Percentiles rank a stretch among this genome's conserved stretches.
phyloP scores from a whole-genome alignment of 1,140 invertebrate species.

The Pogonognathellus flavescens region DNA sequence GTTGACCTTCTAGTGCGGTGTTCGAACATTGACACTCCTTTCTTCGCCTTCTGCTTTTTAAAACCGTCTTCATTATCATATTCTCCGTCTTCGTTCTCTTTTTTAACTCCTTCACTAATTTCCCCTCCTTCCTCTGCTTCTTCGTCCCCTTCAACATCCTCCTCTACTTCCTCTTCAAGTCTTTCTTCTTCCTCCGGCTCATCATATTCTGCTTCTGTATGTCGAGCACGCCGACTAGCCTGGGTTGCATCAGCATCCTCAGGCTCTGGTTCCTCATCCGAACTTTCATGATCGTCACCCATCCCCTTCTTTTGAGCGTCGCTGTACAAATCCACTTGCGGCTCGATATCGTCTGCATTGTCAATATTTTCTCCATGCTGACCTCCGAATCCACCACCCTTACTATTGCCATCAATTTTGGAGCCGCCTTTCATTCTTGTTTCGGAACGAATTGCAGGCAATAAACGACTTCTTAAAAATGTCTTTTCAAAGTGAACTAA shows the following conservation, averaged over 20 bases:
- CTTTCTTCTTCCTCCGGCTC: constrained; percentile 74
- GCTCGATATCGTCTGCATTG: constrained; percentile 70
- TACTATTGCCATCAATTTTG: constrained; percentile 50
- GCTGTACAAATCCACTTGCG: constrained; percentile 69
- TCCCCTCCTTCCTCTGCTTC: constrained; percentile 69
- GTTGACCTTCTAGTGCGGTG: constrained; percentile 51
- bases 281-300: constrained; percentile 75
- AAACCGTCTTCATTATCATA: constrained; percentile 69
- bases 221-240: constrained; percentile 73
- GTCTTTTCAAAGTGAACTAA: constrained; percentile 71
- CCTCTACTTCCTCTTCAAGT: constrained; percentile 68
- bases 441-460: constrained; percentile 74
- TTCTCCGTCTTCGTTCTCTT: not conserved
- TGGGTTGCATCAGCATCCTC: constrained; percentile 76
- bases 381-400: constrained; percentile 68
- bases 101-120: not conserved
- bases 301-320: constrained; percentile 67
- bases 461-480: constrained; percentile 52
- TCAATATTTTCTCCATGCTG: constrained; percentile 65
- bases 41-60: constrained; percentile 59
- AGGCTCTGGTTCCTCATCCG: constrained; percentile 75
- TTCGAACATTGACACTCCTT: constrained; percentile 59
- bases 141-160: constrained; percentile 62
- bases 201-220: constrained; percentile 81
- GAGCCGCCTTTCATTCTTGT: constrained; percentile 78